Evolutionary conservation across 2,888 invertebrate species (phyloP).

Genomic region (Elegia similella): DNA sequence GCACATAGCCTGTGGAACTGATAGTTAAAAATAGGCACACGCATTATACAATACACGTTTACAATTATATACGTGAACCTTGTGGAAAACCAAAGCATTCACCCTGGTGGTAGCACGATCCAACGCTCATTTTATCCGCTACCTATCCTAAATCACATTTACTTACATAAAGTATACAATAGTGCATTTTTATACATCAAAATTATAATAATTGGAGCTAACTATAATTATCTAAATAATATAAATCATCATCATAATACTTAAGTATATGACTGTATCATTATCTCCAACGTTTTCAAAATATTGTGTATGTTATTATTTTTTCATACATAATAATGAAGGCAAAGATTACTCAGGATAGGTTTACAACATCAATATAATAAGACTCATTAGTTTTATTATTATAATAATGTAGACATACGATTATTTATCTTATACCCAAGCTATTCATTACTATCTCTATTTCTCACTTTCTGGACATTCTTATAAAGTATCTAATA

Average conservation of each 20-base stretch:
- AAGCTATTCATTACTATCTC: constrained; percentile 37
- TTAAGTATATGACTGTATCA: constrained; percentile 4
- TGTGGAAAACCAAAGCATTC: background rate
- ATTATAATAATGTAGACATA: constrained; percentile 26
- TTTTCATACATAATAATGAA: constrained; percentile 43
- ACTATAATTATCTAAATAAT: background rate
- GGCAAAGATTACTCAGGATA: constrained; percentile 51
- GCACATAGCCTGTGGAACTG: background rate
- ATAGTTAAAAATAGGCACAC: constrained; percentile 6
- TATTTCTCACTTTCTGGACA: constrained; percentile 63
- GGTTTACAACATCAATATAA: constrained; percentile 46
- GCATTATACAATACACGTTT: background rate
- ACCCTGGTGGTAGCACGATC: background rate
- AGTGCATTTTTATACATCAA: background rate
- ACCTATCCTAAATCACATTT: constrained; percentile 29
- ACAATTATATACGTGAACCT: no score
- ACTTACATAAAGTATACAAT: constrained; percentile 17
- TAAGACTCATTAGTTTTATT: constrained; percentile 26
- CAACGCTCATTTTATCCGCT: constrained; percentile 15
- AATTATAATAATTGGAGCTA: background rate
- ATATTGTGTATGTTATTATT: constrained; percentile 25
- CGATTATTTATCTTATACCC: constrained; percentile 21
- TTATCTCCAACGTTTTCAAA: constrained; percentile 17
- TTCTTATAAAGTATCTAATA: constrained; percentile 42
- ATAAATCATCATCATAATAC: background rate